Evolutionary conservation across 2,113 vertebrate species (phyloP), one percentile per base, ranked within the genome.

Genomic region (Rhagologus leucostigma): DNA sequence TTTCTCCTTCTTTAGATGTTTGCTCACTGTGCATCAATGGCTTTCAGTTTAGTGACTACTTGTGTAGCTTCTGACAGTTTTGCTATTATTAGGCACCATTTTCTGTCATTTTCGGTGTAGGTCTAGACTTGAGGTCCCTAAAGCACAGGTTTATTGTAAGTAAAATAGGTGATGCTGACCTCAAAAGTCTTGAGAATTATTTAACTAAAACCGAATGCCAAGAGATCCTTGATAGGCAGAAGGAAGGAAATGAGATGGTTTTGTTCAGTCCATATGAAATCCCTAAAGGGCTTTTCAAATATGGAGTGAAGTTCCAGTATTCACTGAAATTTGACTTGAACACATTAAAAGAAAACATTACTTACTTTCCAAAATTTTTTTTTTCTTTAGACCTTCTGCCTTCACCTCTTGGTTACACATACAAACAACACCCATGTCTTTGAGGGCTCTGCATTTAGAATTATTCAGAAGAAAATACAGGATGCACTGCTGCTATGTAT

Each of bases 201-300:
- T 92, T 89, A 68, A 64, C 44, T 41, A 68, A 81, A 84, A 29
- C 19, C 32, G 79, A 84, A 62, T 65, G 37, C 39, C 32, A 35
- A 21, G 16, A 91, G 53, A 37, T 53, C 29, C n/a, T 89, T 91
- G 39, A 60, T 44, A 68, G 44, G 65, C 63, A 64, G 53, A 92
- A 56, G 10, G 1, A 3, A 3, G 3, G 1, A 65, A 73, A 73
- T 17, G 0, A 71, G 30, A 29, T 46, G 7, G 22, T 41, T 64
- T 89, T 76, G 26, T 87, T 89, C 22, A n/a, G 44, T 69, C 29
- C 20, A 2, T 60, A 30, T 52, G 41, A 83, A 86, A 56, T 74
- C 29, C 37, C 27, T 63, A 46, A 84, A 81, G 44, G n/a, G 8
- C 27, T 78, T 85, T 76, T 41, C 50, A 86, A 52, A 21, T 33